phyloP scores from a whole-genome alignment of 2,113 vertebrate genomes.

The Xiphophorus maculatus region DNA sequence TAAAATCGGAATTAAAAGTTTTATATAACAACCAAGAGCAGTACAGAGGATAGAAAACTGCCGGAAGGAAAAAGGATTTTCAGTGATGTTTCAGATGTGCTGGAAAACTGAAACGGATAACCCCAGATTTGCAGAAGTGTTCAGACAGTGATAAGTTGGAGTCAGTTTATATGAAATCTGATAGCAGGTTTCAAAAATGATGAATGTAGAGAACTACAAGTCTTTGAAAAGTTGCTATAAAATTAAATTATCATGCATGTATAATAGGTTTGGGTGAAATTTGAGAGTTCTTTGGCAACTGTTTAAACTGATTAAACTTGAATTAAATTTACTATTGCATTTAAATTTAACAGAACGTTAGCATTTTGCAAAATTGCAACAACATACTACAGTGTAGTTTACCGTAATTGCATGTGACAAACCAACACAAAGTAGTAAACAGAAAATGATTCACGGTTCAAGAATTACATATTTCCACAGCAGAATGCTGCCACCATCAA shows the following conservation, averaged over 20 bases:
- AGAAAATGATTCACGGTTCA: no score
- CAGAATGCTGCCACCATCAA: no score
- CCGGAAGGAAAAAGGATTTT: not conserved
- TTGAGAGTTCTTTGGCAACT: no score
- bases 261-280: not conserved
- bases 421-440: no score
- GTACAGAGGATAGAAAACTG: conserved; percentile 1
- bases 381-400: no score
- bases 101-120: not conserved
- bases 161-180: not conserved
- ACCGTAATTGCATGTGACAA: no score
- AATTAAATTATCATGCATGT: not conserved
- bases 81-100: not conserved
- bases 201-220: not conserved
- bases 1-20: conserved; percentile 15
- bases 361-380: no score
- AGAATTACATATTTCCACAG: no score
- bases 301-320: no score
- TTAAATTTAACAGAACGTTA: no score
- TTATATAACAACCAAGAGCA: not conserved
- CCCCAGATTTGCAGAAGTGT: not conserved
- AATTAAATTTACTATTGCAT: no score
- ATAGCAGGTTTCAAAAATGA: not conserved
- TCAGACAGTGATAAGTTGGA: not conserved
- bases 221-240: not conserved